These are phyloP conservation scores for Xestoiulus laeticollis DNA, from an alignment of 2,888 invertebrate genomes.

Conservation along the genomic window DNA sequence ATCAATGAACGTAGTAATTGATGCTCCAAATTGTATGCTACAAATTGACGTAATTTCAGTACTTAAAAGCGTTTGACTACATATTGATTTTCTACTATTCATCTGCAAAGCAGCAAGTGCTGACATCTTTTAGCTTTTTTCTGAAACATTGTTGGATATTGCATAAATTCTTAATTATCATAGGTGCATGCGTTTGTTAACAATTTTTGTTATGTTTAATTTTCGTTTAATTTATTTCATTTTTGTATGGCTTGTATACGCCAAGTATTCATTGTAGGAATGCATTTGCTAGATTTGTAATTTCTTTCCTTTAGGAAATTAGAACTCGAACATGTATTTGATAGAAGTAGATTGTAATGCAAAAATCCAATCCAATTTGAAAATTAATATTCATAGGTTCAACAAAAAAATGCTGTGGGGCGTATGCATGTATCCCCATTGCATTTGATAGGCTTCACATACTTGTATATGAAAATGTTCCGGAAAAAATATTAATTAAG, in stretches of 20 bases:
- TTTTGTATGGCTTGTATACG: neutral
- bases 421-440: neutral
- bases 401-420: neutral
- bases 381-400: neutral
- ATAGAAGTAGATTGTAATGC: neutral
- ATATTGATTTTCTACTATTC: neutral
- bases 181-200: neutral
- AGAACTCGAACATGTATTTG: neutral
- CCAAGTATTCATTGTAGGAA: too few species aligned
- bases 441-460: neutral
- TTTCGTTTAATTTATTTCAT: neutral
- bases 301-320: neutral
- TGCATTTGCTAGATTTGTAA: neutral
- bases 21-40: neutral
- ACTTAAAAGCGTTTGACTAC: neutral
- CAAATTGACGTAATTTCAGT: neutral
- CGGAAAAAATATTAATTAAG: neutral
- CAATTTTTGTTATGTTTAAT: neutral
- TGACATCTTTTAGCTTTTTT: neutral
- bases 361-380: neutral
- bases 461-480: neutral
- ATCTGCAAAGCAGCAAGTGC: neutral
- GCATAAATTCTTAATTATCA: neutral
- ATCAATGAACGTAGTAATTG: too few species aligned
- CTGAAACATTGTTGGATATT: neutral